phyloP scores from a whole-genome alignment of 2,888 invertebrate species.

The Drosophila melanocephala region DNA sequence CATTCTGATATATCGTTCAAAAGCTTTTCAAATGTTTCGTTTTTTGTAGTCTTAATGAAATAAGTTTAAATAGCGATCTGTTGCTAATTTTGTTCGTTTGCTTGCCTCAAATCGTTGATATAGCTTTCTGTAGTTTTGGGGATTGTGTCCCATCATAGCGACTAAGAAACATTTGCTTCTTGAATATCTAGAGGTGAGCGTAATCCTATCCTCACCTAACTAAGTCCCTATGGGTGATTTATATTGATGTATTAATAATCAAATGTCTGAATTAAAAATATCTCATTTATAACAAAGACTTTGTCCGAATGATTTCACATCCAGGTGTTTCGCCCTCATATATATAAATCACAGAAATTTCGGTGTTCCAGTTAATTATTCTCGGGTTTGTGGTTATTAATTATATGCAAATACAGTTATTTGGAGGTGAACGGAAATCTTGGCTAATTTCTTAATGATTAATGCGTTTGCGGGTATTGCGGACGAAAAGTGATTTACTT shows the following conservation, averaged over 20 bases:
- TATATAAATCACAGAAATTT: conserved; percentile 14
- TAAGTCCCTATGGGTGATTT: not conserved
- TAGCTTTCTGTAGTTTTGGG: too few species aligned
- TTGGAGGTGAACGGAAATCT: conserved; percentile 76
- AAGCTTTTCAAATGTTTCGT: too few species aligned
- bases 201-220: not conserved
- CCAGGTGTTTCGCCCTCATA: conserved; percentile 39
- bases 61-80: too few species aligned
- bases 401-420: conserved; percentile 68
- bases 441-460: conserved; percentile 72
- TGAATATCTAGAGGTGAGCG: not conserved
- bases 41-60: too few species aligned
- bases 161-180: not conserved
- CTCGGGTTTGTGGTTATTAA: conserved; percentile 31
- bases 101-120: not conserved
- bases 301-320: not conserved
- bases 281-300: not conserved
- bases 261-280: not conserved
- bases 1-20: too few species aligned
- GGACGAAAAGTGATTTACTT: conserved; percentile 66
- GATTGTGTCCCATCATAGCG: too few species aligned
- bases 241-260: not conserved
- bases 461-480: conserved; percentile 53
- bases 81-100: not conserved
- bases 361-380: conserved; percentile 13